Evolutionary conservation across 2,113 vertebrate genomes (phyloP).

Genomic region (Microcebus jonahi): DNA sequence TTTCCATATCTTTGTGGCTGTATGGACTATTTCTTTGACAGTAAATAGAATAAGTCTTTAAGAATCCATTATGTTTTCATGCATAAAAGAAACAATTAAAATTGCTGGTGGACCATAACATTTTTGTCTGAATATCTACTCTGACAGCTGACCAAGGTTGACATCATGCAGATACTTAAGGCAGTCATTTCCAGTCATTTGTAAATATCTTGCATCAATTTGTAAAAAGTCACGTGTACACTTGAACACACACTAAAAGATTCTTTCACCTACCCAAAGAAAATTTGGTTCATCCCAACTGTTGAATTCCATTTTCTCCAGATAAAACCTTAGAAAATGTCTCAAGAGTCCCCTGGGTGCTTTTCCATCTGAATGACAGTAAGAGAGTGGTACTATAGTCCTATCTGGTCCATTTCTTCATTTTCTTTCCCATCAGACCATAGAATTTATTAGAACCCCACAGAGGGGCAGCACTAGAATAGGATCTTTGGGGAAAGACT

Average conservation of each 20-base stretch:
- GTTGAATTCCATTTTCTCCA: not conserved
- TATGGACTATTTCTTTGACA: not conserved
- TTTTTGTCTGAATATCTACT: constrained; percentile 70
- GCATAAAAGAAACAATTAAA: constrained; percentile 60
- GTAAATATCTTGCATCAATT: constrained; percentile 36
- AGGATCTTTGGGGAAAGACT: not conserved
- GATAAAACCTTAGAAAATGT: not conserved
- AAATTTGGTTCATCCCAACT: not conserved
- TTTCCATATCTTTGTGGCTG: too few species aligned
- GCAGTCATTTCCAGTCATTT: constrained; percentile 75
- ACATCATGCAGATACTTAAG: constrained; percentile 73
- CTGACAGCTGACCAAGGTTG: constrained; percentile 72
- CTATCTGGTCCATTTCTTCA: not conserved
- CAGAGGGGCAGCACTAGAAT: not conserved
- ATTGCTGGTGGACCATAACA: constrained; percentile 73
- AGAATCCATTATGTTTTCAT: constrained; percentile 25
- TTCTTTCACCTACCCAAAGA: not conserved
- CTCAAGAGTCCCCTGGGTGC: not conserved
- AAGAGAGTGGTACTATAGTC: not conserved
- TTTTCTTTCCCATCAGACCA: not conserved
- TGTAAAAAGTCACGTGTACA: not conserved
- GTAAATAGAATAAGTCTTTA: constrained; percentile 37
- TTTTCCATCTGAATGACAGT: not conserved
- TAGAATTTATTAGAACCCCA: not conserved
- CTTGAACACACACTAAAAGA: not conserved